phyloP scores from a whole-genome alignment of 2,113 vertebrate genomes.

The Suricata suricatta region DNA sequence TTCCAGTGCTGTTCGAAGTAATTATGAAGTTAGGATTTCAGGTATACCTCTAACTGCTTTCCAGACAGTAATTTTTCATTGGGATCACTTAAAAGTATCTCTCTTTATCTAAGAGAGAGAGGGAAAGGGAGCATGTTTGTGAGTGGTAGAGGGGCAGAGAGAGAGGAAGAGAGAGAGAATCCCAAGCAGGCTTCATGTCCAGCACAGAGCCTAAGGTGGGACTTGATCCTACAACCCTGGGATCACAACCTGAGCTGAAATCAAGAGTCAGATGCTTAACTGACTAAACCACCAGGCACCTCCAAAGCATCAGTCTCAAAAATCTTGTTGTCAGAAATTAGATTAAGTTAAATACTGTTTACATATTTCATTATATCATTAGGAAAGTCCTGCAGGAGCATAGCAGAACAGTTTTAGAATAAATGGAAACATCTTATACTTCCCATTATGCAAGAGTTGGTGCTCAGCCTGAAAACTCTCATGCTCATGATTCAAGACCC shows the following conservation, averaged over 20 bases:
- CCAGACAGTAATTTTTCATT: not conserved
- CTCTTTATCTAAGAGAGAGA: no score
- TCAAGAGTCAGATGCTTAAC: no score
- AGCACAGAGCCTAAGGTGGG: no score
- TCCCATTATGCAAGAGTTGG: not conserved
- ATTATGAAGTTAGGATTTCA: conserved; percentile 40
- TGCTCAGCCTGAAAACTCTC: not conserved
- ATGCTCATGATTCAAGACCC: not conserved
- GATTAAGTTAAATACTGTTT: not conserved
- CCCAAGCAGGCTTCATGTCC: no score
- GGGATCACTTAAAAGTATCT: not conserved
- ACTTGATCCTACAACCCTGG: no score
- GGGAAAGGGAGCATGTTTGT: no score
- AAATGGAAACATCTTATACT: not conserved
- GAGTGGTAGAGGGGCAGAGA: no score
- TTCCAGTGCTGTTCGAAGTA: not conserved
- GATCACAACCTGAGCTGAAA: no score
- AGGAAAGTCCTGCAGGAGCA: not conserved
- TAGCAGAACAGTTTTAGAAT: not conserved
- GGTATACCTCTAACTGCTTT: not conserved
- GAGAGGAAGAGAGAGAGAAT: no score
- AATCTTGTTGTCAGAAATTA: not conserved
- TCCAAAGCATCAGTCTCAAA: not conserved
- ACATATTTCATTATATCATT: not conserved
- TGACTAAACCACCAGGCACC: no score